Percentiles rank a stretch among this genome's conserved stretches.
These are phyloP conservation scores for Noturus placidus DNA, from an alignment of 2,113 vertebrate species.

Conservation along the genomic window DNA sequence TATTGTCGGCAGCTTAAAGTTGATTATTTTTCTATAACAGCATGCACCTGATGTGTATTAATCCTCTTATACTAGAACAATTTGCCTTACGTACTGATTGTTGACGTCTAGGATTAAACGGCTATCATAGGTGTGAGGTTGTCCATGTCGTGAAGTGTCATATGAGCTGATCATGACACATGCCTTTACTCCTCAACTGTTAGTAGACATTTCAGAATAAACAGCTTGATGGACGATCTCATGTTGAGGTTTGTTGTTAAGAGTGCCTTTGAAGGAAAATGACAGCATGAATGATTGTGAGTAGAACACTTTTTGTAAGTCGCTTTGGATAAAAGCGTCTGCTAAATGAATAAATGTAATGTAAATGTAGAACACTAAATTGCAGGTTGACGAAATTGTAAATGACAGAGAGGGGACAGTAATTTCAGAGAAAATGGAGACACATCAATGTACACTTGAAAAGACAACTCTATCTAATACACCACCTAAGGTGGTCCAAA, in stretches of 20 bases:
- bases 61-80: neutral
- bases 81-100: neutral
- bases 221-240: neutral
- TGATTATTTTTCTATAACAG: too few species aligned
- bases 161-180: neutral
- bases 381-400: too few species aligned
- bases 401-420: neutral
- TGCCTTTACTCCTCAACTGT: neutral
- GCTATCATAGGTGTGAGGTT: neutral
- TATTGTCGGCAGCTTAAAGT: neutral
- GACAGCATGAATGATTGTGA: too few species aligned
- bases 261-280: too few species aligned
- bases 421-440: neutral
- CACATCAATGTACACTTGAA: too few species aligned
- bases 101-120: neutral
- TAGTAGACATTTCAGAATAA: neutral
- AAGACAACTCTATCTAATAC: too few species aligned
- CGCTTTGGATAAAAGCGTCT: too few species aligned
- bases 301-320: too few species aligned
- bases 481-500: too few species aligned
- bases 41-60: neutral
- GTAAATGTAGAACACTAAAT: too few species aligned
- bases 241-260: neutral
- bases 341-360: too few species aligned
- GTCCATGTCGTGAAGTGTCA: neutral